Base-by-base conservation (phyloP, 2,113 vertebrate species). In the Cynopterus brachyotis region DNA sequence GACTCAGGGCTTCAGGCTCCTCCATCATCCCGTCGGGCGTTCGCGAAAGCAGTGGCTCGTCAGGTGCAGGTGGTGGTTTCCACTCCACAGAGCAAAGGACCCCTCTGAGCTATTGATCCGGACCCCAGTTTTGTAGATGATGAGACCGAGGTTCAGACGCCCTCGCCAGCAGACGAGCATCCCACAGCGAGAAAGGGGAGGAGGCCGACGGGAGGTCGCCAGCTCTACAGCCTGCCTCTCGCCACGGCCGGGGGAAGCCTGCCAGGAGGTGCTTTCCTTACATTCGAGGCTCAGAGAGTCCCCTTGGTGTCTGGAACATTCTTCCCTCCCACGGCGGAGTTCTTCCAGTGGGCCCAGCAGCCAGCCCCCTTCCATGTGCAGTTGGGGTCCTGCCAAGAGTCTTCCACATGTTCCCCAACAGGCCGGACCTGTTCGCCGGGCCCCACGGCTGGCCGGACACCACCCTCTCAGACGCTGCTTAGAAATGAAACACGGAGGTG, bases 371-470 rank as follows among this genome's bases (percentile, higher is more conserved):
- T 45, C 79, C 59, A 15, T 53, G 20, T 62, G 60, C 50, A 12
- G 62, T 57, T 42, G 0, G 64, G 92, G 96, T 84, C 93, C 85
- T 96, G 96, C 97, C 96, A 97, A 88, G 72, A 96, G 96, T 88
- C 94, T 97, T 95, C 93, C 97, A 96, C 96, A 97, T 70, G 95
- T 86, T 94, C 95, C 94, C 91, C 84, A 26, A 95, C 97, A 97
- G 96, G 95, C 95, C 97, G 97, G 96, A 93, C 96, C 96, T 69
- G 89, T 83, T 96, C 79, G 5, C 4, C 6, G 91, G 95, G 97
- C 95, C 94, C 92, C 3, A 0, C 0, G 69, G 86, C 94, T 62
- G 90, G 97, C 97, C 96, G 97, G 95, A 76, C 79, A 50, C 92
- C 95, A 82, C 95, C 97, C 87, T 96, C 88, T 87, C 37, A 57